Evolutionary conservation across 2,797 vertebrate genomes (phyloP).

Genomic region (Schizopygopsis pylzovi): DNA sequence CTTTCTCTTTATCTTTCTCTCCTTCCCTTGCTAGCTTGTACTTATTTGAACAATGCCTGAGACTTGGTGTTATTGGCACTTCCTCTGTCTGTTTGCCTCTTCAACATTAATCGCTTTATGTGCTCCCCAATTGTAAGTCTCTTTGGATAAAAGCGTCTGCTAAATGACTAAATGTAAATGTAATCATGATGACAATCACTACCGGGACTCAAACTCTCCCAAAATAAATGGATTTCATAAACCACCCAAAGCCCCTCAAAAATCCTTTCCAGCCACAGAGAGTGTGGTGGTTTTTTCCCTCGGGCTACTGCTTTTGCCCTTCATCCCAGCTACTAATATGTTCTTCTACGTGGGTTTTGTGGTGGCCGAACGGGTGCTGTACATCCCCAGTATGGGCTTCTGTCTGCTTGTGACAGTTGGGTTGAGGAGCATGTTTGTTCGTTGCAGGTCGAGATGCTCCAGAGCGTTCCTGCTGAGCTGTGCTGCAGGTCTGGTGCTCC

Average conservation of each 20-base stretch:
- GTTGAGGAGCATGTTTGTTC: conserved; percentile 86
- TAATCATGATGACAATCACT: conserved; percentile 72
- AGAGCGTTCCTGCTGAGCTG: conserved; percentile 87
- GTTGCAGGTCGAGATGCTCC: conserved; percentile 80
- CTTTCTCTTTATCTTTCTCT: too few species aligned
- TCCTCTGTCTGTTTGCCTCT: too few species aligned
- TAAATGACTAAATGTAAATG: too few species aligned
- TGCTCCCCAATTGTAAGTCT: too few species aligned
- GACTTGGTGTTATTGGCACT: too few species aligned
- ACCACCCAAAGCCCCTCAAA: conserved; percentile 46
- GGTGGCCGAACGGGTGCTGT: conserved; percentile 96
- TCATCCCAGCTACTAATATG: conserved; percentile 95
- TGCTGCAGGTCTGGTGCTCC: conserved; percentile 85
- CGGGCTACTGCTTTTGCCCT: conserved; percentile 91
- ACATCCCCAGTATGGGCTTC: conserved; percentile 99
- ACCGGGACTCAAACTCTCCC: conserved; percentile 66
- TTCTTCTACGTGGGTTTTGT: conserved; percentile 99
- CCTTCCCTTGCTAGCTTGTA: too few species aligned
- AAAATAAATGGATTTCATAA: conserved; percentile 71
- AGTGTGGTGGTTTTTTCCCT: conserved; percentile 91
- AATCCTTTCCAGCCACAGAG: conserved; percentile 85
- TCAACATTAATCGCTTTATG: too few species aligned
- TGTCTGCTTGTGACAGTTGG: conserved; percentile 93
- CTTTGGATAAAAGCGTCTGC: too few species aligned
- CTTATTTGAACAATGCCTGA: too few species aligned